These are phyloP conservation scores for Tursiops truncatus DNA, from an alignment of 2,113 vertebrate species.

Conservation along the genomic window DNA sequence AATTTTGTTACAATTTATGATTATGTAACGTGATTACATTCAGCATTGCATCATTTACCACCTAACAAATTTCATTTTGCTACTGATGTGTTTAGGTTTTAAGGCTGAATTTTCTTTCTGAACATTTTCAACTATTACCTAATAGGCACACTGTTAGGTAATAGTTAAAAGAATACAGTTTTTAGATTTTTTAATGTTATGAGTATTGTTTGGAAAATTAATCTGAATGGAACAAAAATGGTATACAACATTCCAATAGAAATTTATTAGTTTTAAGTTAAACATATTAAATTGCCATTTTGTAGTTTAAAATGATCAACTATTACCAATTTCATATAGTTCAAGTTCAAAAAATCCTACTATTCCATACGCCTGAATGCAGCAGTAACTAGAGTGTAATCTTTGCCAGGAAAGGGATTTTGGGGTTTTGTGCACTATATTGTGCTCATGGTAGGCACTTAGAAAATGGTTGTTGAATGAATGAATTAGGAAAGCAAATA, in stretches of 20 bases:
- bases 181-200: constrained; percentile 10
- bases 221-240: constrained; percentile 15
- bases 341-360: background rate
- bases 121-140: constrained; percentile 11
- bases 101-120: constrained; percentile 35
- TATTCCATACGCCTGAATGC: background rate
- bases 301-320: background rate
- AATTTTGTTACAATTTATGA: constrained; percentile 9
- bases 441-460: background rate
- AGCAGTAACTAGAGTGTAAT: background rate
- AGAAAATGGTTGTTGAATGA: background rate
- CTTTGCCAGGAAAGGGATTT: background rate
- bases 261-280: constrained; percentile 40
- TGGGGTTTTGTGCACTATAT: background rate
- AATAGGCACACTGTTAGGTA: background rate
- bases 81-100: background rate
- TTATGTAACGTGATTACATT: constrained; percentile 24
- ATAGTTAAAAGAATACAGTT: background rate
- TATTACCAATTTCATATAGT: background rate
- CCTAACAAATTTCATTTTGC: background rate
- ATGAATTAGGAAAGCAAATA: background rate
- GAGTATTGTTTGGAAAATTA: constrained; percentile 32
- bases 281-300: background rate
- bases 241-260: background rate
- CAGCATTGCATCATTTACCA: background rate